Evolutionary conservation across 2,797 vertebrate species (phyloP).

Genomic region (Aeoliscus strigatus): DNA sequence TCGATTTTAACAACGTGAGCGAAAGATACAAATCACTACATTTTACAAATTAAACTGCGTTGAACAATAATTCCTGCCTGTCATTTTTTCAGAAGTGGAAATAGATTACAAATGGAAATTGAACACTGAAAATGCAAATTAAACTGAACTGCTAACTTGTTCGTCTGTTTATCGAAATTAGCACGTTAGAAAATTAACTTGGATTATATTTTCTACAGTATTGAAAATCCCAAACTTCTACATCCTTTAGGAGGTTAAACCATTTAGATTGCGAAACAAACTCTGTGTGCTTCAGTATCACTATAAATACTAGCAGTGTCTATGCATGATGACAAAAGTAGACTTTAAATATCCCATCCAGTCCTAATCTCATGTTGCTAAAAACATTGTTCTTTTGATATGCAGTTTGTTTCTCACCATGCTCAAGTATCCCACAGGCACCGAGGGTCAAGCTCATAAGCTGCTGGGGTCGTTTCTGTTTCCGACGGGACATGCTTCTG

Average conservation of each 20-base stretch:
- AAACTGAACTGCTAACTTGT: background rate
- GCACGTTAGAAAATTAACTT: no score
- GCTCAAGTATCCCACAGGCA: slow-evolving; percentile 66
- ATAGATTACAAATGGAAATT: no score
- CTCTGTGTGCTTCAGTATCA: no score
- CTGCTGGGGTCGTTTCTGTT: slow-evolving; percentile 77
- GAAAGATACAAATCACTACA: slow-evolving; percentile 29
- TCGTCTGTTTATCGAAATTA: no score
- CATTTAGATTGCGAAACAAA: background rate
- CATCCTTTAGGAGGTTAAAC: background rate
- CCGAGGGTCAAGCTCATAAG: slow-evolving; percentile 66
- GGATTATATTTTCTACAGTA: no score
- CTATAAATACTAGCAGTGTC: no score
- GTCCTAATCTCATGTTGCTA: slow-evolving; percentile 2
- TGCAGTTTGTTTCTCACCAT: slow-evolving; percentile 67
- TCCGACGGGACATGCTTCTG: slow-evolving; percentile 74
- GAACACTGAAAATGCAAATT: background rate
- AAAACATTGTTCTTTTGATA: slow-evolving; percentile 16
- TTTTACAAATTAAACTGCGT: background rate
- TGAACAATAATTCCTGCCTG: no score
- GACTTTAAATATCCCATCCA: slow-evolving; percentile 5
- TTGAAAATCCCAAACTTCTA: no score
- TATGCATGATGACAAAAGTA: slow-evolving; percentile 6
- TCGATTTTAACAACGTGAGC: slow-evolving; percentile 24
- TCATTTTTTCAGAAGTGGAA: no score